Evolutionary conservation across 2,888 invertebrate genomes (phyloP).

Genomic region (Steinernema hermaphroditum): DNA sequence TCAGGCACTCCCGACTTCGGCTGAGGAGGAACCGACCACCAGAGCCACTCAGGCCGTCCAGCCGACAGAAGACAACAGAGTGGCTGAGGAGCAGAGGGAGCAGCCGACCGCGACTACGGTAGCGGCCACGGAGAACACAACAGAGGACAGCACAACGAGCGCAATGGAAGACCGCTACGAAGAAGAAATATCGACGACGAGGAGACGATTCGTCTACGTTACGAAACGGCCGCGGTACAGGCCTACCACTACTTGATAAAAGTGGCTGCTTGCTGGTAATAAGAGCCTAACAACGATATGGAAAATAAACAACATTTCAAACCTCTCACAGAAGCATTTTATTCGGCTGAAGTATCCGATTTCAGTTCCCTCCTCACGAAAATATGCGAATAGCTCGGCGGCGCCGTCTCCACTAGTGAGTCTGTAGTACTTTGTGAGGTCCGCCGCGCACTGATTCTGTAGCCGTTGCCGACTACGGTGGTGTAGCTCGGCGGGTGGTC

Average conservation of each 20-base stretch:
- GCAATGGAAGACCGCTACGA: too few relatives aligned
- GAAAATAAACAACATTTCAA: too few relatives aligned
- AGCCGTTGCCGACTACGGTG: not conserved
- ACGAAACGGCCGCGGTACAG: constrained; percentile 43
- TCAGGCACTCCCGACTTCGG: constrained; percentile 2
- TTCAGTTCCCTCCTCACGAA: not conserved
- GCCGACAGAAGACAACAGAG: not conserved
- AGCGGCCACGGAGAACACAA: too few relatives aligned
- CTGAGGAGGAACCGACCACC: constrained; percentile 2
- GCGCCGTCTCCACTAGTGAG: constrained; percentile 11
- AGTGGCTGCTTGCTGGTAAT: too few relatives aligned
- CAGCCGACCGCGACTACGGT: not conserved
- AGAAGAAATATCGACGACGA: constrained; percentile 33
- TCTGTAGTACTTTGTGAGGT: not conserved
- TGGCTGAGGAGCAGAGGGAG: not conserved
- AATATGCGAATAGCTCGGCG: constrained; percentile 20
- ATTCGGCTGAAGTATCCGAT: not conserved
- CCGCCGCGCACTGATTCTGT: not conserved
- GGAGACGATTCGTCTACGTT: constrained; percentile 43
- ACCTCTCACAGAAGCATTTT: too few relatives aligned
- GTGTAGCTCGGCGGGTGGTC: constrained; percentile 14
- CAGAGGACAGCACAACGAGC: too few relatives aligned
- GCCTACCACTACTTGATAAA: not conserved
- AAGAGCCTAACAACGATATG: too few relatives aligned
- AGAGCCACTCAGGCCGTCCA: not conserved